Base-by-base conservation (phyloP, 2,113 vertebrate species). In the Eulemur rufifrons region DNA sequence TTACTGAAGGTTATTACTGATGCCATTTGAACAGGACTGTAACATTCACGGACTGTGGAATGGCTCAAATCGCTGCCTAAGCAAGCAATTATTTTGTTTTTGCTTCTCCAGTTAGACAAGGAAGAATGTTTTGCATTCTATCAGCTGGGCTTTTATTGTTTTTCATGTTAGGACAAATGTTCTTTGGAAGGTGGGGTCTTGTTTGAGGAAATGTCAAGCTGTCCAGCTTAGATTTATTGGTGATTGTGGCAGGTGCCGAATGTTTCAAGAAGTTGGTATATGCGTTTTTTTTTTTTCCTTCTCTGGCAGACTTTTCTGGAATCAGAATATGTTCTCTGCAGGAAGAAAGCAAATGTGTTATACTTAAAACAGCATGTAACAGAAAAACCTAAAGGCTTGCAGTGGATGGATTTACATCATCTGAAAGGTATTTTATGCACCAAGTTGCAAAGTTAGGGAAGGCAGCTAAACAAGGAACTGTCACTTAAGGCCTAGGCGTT, bases 131-230 rank as follows among this genome's bases (percentile, higher is more conserved):
- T 96, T 93, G 68, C 56, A 59, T 94, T 95, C 74, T 96, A 94
- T 97, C 86, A 96, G 86, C 83, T 89, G 91, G 68, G 29, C 42
- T 87, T 92, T 95, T 95, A 86, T 95, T 94, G 59, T 96, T 97
- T 95, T 97, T 96, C 91, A 89, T 42, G 94, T 94, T 92, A 92
- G 71, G 93, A 97, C 83, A 92, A 85, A 97, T 94, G 91, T 92
- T 96, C 88, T 96, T 89, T 89, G 76, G 95, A 86, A 95, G 91
- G 78, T 96, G 89, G 89, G 86, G 86, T 96, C 86, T 95, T 96
- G 91, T 96, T 96, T 96, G 91, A 97, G 96, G 96, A 98, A 98
- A 97, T 97, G 84, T 97, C 91, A 85, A 59, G 56, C 64, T 94
- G 89, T 96, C 86, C 59, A 74, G 52, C 77, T 89, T 66, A 92